phyloP scores from a whole-genome alignment of 1,140 invertebrate species.

The Diploscapter pachys region DNA sequence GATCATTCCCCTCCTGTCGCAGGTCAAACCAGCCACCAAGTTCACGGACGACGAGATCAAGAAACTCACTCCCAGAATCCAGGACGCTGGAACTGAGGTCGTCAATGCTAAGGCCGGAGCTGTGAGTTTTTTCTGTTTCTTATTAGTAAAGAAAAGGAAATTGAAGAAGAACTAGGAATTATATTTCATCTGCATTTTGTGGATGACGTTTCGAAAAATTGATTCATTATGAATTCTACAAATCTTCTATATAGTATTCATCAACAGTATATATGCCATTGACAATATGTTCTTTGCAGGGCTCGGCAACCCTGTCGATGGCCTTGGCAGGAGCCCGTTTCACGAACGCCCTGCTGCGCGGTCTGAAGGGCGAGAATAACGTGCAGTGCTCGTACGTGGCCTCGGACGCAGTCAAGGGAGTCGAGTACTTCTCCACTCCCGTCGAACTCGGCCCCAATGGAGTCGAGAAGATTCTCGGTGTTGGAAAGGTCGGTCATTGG shows the following conservation, averaged over 20 bases:
- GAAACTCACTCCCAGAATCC: conserved; percentile 78
- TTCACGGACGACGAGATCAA: conserved; percentile 74
- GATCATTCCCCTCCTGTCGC: conserved; percentile 91
- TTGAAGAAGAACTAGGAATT: too few species aligned
- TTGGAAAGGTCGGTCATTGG: conserved; percentile 71
- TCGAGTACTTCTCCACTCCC: conserved; percentile 90
- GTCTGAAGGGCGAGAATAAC: conserved; percentile 51
- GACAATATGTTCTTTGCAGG: conserved; percentile 61
- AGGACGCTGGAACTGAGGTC: conserved; percentile 96
- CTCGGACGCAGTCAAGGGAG: conserved; percentile 78
- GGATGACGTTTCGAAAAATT: too few species aligned
- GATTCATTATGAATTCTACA: too few species aligned
- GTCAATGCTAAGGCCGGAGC: conserved; percentile 98
- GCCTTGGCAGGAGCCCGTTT: conserved; percentile 93
- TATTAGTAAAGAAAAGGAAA: too few species aligned
- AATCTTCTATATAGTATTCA: too few species aligned
- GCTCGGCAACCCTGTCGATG: conserved; percentile 98
- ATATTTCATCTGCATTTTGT: too few species aligned
- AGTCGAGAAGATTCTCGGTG: conserved; percentile 83
- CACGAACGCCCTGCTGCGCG: conserved; percentile 61
- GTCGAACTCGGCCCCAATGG: conserved; percentile 79
- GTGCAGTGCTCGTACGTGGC: conserved; percentile 70
- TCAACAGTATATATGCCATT: too few species aligned
- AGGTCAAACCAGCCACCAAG: conserved; percentile 71
- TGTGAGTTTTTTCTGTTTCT: conserved; percentile 59